Percentiles rank a stretch among this genome's conserved stretches.
Evolutionary conservation across 1,140 invertebrate species (phyloP).

Genomic region (Heliconius eleuchia): DNA sequence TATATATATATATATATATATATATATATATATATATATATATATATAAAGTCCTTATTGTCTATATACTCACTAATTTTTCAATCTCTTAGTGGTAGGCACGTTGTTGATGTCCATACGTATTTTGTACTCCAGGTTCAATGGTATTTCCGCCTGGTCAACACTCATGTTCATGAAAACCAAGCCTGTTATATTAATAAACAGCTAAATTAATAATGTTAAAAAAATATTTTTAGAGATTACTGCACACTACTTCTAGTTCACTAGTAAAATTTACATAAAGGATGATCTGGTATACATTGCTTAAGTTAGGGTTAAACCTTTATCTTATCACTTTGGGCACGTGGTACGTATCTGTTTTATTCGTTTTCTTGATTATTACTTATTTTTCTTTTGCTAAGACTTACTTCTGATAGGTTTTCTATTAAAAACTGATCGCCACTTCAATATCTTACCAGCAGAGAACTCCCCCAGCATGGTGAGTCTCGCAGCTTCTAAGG

Average conservation of each 20-base stretch:
- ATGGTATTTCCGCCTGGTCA: slow-evolving; percentile 50
- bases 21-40: no score
- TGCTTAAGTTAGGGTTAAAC: no score
- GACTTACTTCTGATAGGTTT: no score
- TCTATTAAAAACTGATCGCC: no score
- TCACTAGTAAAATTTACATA: no score
- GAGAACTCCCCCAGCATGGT: slow-evolving; percentile 82
- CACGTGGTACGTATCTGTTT: no score
- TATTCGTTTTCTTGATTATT: no score
- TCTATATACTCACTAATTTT: slow-evolving; percentile 76
- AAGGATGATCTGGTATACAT: no score
- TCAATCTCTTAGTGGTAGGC: slow-evolving; percentile 83
- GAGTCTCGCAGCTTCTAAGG: slow-evolving; percentile 79
- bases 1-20: no score
- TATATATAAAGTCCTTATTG: neutral
- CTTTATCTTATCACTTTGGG: no score
- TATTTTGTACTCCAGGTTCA: slow-evolving; percentile 83
- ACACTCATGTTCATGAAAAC: slow-evolving; percentile 68
- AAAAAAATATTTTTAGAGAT: neutral
- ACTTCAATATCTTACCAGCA: slow-evolving; percentile 67
- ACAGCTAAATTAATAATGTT: neutral
- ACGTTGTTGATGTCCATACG: slow-evolving; percentile 87
- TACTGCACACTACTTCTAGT: neutral
- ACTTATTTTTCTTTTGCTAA: no score
- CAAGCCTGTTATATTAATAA: slow-evolving; percentile 60